Conservation (phyloP, 2,113 vertebrate species). For the Bombycilla garrulus region DNA sequence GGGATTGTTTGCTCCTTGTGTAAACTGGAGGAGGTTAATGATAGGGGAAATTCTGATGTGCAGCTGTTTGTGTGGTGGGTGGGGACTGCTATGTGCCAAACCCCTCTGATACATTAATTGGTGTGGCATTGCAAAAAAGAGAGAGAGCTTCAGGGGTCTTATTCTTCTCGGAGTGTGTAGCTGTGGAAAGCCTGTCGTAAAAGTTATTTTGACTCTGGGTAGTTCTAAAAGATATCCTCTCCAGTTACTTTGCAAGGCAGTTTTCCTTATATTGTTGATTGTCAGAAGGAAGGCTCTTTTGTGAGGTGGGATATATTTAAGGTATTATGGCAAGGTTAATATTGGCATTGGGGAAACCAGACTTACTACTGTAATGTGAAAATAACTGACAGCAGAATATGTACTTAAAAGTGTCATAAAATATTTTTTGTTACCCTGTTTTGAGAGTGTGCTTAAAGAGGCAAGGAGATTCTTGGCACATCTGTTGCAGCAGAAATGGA, state of each 20-base stretch:
- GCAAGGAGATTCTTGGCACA: neutral
- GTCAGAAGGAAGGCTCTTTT: neutral
- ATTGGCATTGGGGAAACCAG: neutral
- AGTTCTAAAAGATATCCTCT: neutral
- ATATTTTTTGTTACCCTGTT: neutral
- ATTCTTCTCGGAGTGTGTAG: neutral
- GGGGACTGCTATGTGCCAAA: neutral
- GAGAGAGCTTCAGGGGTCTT: neutral
- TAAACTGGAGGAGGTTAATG: neutral
- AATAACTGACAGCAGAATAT: neutral
- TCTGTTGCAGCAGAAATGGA: accelerated
- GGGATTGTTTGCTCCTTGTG: neutral
- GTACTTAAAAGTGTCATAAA: neutral
- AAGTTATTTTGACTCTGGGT: neutral
- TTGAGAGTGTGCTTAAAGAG: neutral
- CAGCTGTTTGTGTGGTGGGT: neutral
- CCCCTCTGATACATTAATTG: neutral
- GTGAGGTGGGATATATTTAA: neutral
- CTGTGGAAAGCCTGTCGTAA: neutral
- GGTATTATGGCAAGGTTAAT: accelerated
- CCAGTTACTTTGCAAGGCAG: neutral
- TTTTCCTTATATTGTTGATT: neutral
- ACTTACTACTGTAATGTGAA: neutral
- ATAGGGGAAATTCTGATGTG: neutral
- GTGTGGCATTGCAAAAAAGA: neutral